phyloP scores from a whole-genome alignment of 1,140 invertebrate species.

The Mesaphorura yosii region DNA sequence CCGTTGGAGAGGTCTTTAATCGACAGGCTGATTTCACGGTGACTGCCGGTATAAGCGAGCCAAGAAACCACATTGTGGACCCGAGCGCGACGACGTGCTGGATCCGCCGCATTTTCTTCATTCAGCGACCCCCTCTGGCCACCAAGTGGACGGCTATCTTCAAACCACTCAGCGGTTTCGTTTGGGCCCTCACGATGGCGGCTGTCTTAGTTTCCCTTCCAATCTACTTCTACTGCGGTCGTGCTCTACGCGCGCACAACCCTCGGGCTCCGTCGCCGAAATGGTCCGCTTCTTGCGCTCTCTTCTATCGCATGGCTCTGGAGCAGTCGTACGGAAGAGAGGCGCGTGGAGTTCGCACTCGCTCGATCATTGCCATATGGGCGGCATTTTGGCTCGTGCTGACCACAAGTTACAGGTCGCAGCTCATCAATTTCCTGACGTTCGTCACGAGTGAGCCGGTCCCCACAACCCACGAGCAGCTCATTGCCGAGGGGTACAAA shows the following conservation, averaged over 20 bases:
- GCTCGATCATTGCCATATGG: background rate
- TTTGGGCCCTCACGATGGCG: background rate
- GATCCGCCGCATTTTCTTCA: background rate
- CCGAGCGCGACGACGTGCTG: background rate
- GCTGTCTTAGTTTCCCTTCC: background rate
- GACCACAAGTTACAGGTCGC: constrained; percentile 2
- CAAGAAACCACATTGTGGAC: background rate
- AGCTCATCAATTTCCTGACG: constrained; percentile 7
- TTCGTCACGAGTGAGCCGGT: background rate
- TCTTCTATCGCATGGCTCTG: background rate
- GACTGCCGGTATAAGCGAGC: background rate
- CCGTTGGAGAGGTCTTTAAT: background rate
- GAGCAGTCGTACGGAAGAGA: background rate
- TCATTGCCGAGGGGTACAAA: background rate
- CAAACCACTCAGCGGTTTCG: background rate
- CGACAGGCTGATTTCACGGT: background rate
- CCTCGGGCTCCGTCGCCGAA: no score
- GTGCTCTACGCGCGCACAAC: background rate
- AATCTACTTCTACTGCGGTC: background rate
- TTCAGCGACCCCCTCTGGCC: constrained; percentile 1
- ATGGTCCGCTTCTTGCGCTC: background rate
- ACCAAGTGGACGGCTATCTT: background rate
- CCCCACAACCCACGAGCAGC: constrained; percentile 3
- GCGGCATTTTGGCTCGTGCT: background rate
- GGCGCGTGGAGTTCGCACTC: background rate